Evolutionary conservation across 2,113 vertebrate species (phyloP), one percentile per base, ranked within the genome.

Genomic region (Perccottus glenii): DNA sequence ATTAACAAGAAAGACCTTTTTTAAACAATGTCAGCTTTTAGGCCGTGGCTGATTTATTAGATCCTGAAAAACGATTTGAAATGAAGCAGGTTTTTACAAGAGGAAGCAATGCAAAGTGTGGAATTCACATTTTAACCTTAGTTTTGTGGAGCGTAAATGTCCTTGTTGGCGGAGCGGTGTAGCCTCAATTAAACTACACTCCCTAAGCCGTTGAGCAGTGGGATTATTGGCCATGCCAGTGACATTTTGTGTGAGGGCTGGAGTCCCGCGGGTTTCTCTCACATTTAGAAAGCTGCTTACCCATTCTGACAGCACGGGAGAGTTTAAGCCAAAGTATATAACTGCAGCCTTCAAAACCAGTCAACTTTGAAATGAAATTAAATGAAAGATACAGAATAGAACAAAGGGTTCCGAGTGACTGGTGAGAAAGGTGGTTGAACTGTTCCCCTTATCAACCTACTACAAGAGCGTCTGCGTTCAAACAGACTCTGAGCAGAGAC

Each of bases 311-410:
- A 62, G 74, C 80, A 56, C 45, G 56, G 78, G 60, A 36, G 73
- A 75, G 16, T 38, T 70, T 47, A 78, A 85, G 78, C 78, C 70
- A 73, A 62, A 75, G 67, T 65, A 64, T 72, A 77, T 49, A 79
- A 78, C 73, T 10, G 15, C 70, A 66, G 67, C 67, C 74, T 81
- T 86, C 80, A 82, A 73, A 82, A 73, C 59, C 86, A 77, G 74
- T 85, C 77, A 71, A 81, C 62, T 50, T 36, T 87, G 85, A 88
- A 85, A 85, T 84, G 65, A 82, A 84, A 82, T 85, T 64, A 82
- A 86, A 82, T 11, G 16, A 64, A 82, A 82, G 64, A 73, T 82
- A 80, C 72, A 76, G 60, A 78, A 66, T 5, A 57, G 67, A 79
- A 83, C 75, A 78, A 83, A 81, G 62, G 66, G 65, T 67, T 83